phyloP scores from a whole-genome alignment of 2,888 invertebrate species.

The Parasteatoda lunata region DNA sequence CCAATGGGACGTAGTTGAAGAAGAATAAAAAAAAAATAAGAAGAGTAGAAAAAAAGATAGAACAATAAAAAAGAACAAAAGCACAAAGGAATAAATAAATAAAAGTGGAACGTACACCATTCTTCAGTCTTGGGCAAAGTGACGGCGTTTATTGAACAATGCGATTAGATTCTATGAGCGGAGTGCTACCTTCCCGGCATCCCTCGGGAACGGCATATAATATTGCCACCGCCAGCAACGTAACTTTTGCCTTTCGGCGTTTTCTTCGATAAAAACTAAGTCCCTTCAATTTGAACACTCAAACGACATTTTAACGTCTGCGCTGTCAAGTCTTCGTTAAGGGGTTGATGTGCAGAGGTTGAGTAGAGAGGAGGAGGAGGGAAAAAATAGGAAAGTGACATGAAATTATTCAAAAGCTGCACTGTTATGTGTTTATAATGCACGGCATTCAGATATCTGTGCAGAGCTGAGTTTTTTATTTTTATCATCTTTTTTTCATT shows the following conservation, averaged over 20 bases:
- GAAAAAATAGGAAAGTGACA: not conserved
- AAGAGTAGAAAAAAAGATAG: constrained; percentile 1
- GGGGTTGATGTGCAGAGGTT: not conserved
- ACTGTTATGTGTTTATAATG: constrained; percentile 21
- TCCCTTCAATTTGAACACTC: constrained; percentile 56
- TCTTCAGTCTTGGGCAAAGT: constrained; percentile 40
- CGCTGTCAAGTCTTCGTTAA: constrained; percentile 40
- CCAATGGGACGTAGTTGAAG: constrained; percentile 8
- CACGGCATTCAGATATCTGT: not conserved
- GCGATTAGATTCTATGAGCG: constrained; percentile 64
- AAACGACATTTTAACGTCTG: constrained; percentile 65
- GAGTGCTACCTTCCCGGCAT: constrained; percentile 38
- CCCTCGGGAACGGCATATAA: constrained; percentile 33
- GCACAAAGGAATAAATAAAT: not conserved
- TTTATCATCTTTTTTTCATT: too few relatives aligned
- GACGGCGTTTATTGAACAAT: constrained; percentile 65
- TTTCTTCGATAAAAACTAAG: constrained; percentile 59
- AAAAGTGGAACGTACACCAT: constrained; percentile 12
- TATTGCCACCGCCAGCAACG: constrained; percentile 37
- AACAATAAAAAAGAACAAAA: constrained; percentile 10
- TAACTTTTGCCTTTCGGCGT: constrained; percentile 37
- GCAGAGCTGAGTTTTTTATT: not conserved
- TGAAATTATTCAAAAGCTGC: constrained; percentile 49
- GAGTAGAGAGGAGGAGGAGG: not conserved
- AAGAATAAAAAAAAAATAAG: not conserved